Evolutionary conservation across 2,797 vertebrate species (phyloP).

Genomic region (Manis javanica): DNA sequence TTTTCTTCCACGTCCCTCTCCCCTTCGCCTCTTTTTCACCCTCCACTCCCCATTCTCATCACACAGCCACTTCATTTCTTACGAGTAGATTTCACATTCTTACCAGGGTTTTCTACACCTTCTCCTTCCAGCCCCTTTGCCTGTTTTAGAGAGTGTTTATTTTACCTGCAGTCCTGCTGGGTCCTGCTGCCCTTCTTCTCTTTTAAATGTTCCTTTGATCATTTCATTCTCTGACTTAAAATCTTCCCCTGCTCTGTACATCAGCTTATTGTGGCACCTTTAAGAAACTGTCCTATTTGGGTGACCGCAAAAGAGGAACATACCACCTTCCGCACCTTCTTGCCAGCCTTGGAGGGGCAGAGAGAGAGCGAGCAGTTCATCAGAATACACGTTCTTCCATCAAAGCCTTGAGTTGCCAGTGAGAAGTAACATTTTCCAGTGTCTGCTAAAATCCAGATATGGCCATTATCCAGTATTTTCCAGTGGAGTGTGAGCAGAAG

Average conservation of each 20-base stretch:
- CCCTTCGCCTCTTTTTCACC: neutral
- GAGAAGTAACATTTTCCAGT: neutral
- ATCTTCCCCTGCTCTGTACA: neutral
- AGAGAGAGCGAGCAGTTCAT: neutral
- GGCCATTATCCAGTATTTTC: neutral
- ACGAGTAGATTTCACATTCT: constrained; percentile 1
- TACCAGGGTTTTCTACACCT: neutral
- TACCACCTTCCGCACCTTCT: neutral
- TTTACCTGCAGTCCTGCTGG: neutral
- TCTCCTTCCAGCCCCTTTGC: neutral
- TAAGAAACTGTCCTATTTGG: neutral
- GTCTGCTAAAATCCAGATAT: neutral
- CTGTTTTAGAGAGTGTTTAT: neutral
- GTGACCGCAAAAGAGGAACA: neutral
- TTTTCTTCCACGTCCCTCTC: neutral
- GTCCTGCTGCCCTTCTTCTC: neutral
- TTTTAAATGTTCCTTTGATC: constrained; percentile 40
- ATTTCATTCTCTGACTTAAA: neutral
- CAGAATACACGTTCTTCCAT: neutral
- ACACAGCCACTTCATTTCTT: neutral
- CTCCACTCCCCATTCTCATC: neutral
- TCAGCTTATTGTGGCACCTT: neutral
- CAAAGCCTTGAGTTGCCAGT: neutral
- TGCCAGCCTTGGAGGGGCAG: neutral
- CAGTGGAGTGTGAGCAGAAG: neutral